Percentiles rank a stretch among this genome's conserved stretches.
phyloP scores from a whole-genome alignment of 2,888 invertebrate species.

The Philereme transversata region DNA sequence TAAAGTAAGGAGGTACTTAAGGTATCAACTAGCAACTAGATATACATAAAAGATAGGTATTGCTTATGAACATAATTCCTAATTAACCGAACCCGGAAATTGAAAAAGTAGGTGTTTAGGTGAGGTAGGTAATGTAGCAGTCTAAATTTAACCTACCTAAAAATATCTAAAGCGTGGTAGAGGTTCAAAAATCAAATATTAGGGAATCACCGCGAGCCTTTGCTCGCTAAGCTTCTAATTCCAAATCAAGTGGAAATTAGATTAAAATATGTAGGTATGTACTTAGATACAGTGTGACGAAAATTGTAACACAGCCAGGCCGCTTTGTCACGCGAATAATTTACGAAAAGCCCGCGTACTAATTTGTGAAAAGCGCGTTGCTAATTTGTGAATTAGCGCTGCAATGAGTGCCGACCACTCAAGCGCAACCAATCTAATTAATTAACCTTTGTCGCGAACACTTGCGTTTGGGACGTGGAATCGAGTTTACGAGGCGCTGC shows the following conservation, averaged over 20 bases:
- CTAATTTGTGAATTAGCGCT: constrained; percentile 76
- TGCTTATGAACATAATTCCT: too few relatives aligned
- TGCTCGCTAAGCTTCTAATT: constrained; percentile 12
- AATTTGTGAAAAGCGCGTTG: constrained; percentile 23
- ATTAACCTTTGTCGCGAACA: constrained; percentile 66
- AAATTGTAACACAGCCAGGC: constrained; percentile 41
- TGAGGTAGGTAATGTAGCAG: too few relatives aligned
- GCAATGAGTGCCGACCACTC: constrained; percentile 71
- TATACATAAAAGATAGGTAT: too few relatives aligned
- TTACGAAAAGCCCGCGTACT: constrained; percentile 25
- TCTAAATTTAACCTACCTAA: too few relatives aligned
- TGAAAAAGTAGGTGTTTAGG: too few relatives aligned
- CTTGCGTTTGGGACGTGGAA: constrained; percentile 28
- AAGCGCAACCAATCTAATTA: constrained; percentile 72
- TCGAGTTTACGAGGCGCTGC: constrained; percentile 20
- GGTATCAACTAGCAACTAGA: too few relatives aligned
- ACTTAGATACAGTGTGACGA: constrained; percentile 7
- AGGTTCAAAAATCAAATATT: too few relatives aligned
- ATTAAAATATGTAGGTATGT: too few relatives aligned
- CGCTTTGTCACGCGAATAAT: constrained; percentile 58
- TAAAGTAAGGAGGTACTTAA: too few relatives aligned
- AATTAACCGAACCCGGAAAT: too few relatives aligned
- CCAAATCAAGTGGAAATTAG: constrained; percentile 24
- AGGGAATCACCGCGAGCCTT: too few relatives aligned
- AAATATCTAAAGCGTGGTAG: too few relatives aligned